phyloP scores from a whole-genome alignment of 2,888 invertebrate species.

The Mallateleia sp. region DNA sequence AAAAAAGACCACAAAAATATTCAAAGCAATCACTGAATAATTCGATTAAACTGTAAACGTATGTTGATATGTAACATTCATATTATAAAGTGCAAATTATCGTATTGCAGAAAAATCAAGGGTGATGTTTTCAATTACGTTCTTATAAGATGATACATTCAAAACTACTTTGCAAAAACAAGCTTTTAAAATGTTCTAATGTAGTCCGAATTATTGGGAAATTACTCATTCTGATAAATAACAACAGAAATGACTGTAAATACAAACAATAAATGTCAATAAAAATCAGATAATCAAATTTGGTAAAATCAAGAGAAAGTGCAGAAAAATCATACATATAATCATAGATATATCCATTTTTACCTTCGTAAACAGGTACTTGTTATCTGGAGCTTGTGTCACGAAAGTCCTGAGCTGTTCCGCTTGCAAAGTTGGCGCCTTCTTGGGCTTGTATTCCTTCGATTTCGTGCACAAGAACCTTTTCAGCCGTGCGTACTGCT shows the following conservation, averaged over 20 bases:
- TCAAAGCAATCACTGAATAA: too few species aligned
- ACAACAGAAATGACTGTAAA: conserved; percentile 28
- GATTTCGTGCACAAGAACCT: conserved; percentile 27
- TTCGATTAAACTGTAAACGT: conserved; percentile 22
- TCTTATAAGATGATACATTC: conserved; percentile 21
- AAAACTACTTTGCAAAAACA: conserved; percentile 23
- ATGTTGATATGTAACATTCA: conserved; percentile 21
- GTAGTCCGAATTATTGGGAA: not conserved
- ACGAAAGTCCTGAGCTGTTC: conserved; percentile 10
- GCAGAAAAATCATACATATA: conserved; percentile 17
- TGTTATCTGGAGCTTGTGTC: conserved; percentile 10
- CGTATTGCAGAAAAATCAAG: conserved; percentile 34
- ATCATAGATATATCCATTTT: conserved; percentile 17
- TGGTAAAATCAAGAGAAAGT: conserved; percentile 20
- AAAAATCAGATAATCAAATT: conserved; percentile 21
- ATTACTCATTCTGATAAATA: conserved; percentile 24
- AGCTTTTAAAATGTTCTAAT: conserved; percentile 25
- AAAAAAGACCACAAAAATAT: conserved; percentile 23
- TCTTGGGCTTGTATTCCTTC: conserved; percentile 43
- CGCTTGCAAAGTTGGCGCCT: conserved; percentile 22
- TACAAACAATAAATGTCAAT: conserved; percentile 31
- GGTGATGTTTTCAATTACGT: conserved; percentile 29
- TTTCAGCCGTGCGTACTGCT: conserved; percentile 5
- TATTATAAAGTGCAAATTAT: conserved; percentile 28
- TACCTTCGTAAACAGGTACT: conserved; percentile 32